A percentile compares a stretch with the other conserved stretches of the same genome.
phyloP scores from a whole-genome alignment of 1,140 invertebrate genomes.

The Augochlora pura region DNA sequence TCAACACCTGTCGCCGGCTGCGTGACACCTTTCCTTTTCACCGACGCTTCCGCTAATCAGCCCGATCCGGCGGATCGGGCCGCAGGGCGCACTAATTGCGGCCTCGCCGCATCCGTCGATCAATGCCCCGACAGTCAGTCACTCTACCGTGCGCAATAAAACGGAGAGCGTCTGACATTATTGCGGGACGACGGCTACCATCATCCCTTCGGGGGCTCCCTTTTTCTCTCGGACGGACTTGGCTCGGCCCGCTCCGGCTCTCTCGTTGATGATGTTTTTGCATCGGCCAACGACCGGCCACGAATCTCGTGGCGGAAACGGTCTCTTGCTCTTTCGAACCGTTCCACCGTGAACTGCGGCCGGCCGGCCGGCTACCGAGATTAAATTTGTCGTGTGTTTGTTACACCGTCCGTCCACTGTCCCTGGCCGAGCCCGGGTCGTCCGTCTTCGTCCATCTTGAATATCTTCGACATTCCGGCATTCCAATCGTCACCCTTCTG shows the following conservation, averaged over 20 bases:
- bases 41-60: neutral
- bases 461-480: too few relatives aligned
- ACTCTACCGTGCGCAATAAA: neutral
- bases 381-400: constrained; percentile 45
- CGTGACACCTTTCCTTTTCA: neutral
- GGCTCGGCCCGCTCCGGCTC: neutral
- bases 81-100: neutral
- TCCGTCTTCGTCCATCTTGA: too few relatives aligned
- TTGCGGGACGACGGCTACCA: neutral
- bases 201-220: neutral
- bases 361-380: constrained; percentile 5
- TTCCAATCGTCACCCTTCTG: too few relatives aligned
- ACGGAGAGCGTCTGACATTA: constrained; percentile 5
- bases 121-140: constrained; percentile 11
- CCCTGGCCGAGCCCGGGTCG: neutral
- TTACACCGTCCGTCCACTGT: constrained; percentile 15
- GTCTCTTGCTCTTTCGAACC: neutral
- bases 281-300: constrained; percentile 27
- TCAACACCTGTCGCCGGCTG: neutral
- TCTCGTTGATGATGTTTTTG: constrained; percentile 24
- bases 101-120: neutral
- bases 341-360: neutral
- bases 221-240: neutral
- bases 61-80: neutral
- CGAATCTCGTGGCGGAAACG: constrained; percentile 28